These are phyloP conservation scores for Leptinotarsa texana DNA, from an alignment of 1,140 invertebrate species.

Conservation along the genomic window DNA sequence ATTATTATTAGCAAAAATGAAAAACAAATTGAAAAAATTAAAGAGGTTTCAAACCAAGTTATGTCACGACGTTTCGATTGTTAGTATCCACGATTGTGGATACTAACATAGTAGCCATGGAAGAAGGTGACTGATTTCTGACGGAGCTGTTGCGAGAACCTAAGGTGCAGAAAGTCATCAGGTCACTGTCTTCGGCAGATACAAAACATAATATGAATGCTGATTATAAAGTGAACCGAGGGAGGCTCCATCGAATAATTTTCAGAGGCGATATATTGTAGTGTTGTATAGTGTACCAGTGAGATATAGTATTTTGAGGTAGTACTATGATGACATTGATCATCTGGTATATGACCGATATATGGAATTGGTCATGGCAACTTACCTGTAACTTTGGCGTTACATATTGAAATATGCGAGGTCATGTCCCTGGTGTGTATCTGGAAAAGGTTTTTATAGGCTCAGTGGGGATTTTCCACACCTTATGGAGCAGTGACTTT, in stretches of 20 bases:
- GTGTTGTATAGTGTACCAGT: too few relatives aligned
- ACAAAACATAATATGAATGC: not conserved
- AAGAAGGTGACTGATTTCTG: not conserved
- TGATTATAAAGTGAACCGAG: not conserved
- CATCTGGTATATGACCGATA: not conserved
- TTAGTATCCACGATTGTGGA: too few relatives aligned
- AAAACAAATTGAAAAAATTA: too few relatives aligned
- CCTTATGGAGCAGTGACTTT: not conserved
- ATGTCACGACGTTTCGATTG: too few relatives aligned
- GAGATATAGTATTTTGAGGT: not conserved
- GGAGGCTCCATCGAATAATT: not conserved
- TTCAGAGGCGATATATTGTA: not conserved
- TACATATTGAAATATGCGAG: not conserved
- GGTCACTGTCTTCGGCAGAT: too few relatives aligned
- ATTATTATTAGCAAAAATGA: too few relatives aligned
- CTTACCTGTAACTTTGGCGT: not conserved
- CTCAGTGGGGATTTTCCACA: not conserved
- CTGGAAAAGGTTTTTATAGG: not conserved
- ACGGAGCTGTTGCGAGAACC: not conserved
- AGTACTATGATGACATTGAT: not conserved
- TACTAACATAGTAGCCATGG: not conserved
- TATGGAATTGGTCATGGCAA: not conserved
- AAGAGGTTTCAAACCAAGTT: too few relatives aligned
- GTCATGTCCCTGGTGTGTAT: not conserved
- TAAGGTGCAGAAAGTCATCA: not conserved